These are phyloP conservation scores for Escarpia spicata DNA, from an alignment of 2,888 invertebrate species.

Conservation along the genomic window DNA sequence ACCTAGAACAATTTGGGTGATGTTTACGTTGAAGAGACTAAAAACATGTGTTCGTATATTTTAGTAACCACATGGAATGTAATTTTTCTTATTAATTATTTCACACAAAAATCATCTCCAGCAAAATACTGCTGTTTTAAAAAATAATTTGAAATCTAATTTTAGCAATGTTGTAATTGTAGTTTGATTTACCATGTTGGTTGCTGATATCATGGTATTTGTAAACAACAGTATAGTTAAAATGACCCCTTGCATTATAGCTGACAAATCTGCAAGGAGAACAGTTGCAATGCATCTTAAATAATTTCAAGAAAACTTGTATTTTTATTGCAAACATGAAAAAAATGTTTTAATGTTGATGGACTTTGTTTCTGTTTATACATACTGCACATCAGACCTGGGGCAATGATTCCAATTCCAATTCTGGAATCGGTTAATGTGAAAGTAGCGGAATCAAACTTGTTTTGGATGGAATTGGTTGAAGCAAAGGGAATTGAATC, in stretches of 20 bases:
- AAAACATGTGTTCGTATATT: not conserved
- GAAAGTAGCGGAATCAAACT: too few relatives aligned
- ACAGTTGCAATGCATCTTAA: not conserved
- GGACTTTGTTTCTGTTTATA: not conserved
- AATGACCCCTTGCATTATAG: not conserved
- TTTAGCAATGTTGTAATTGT: not conserved
- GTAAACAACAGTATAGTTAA: not conserved
- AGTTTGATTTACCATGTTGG: not conserved
- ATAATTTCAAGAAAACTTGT: not conserved
- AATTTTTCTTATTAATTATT: not conserved
- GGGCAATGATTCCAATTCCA: too few relatives aligned
- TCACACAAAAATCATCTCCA: not conserved
- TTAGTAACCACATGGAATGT: not conserved
- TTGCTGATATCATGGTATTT: not conserved
- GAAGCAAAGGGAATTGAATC: too few relatives aligned
- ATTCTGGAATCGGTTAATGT: too few relatives aligned
- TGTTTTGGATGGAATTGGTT: too few relatives aligned
- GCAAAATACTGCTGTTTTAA: not conserved
- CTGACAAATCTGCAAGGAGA: not conserved
- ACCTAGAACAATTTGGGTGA: not conserved
- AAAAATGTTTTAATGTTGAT: constrained; percentile 7
- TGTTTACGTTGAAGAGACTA: not conserved
- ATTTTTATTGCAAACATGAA: too few relatives aligned
- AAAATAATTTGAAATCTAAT: not conserved
- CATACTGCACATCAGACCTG: too few relatives aligned